These are phyloP conservation scores for Xyrichtys novacula DNA, from an alignment of 2,797 vertebrate species.

Conservation along the genomic window DNA sequence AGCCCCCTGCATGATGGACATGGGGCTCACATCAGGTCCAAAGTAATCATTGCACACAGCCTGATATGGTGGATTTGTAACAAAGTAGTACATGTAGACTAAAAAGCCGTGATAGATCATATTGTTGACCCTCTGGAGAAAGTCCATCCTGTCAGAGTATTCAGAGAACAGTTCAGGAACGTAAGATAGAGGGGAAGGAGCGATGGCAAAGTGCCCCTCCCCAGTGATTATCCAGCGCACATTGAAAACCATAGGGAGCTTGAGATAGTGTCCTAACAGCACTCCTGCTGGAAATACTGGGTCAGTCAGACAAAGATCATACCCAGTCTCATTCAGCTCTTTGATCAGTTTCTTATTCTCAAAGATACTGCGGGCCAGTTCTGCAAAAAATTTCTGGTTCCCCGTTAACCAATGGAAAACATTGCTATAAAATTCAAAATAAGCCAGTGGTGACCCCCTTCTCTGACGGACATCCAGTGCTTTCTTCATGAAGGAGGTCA, in stretches of 20 bases:
- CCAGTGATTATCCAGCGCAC: conserved; percentile 61
- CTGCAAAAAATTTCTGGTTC: conserved; percentile 34
- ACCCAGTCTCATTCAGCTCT: conserved; percentile 57
- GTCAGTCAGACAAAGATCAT: conserved; percentile 70
- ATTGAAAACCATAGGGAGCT: conserved; percentile 73
- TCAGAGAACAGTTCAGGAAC: conserved; percentile 52
- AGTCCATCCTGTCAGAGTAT: conserved; percentile 64
- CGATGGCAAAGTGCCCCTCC: conserved; percentile 65
- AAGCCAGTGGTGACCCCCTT: conserved; percentile 32
- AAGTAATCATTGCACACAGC: conserved; percentile 63
- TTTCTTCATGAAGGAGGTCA: conserved; percentile 51
- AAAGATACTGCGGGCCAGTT: conserved; percentile 52
- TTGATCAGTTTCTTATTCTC: conserved; percentile 63
- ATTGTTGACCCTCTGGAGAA: conserved; percentile 68
- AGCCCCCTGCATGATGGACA: conserved; percentile 62
- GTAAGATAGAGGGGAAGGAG: conserved; percentile 75
- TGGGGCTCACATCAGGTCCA: conserved; percentile 36
- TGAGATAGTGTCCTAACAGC: conserved; percentile 64
- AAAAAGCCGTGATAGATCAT: conserved; percentile 38
- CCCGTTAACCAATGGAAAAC: conserved; percentile 30
- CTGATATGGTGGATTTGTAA: conserved; percentile 54
- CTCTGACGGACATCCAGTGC: conserved; percentile 48
- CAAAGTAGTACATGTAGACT: conserved; percentile 54
- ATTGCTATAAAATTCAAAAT: conserved; percentile 51
- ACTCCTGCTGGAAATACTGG: conserved; percentile 64